A percentile compares a stretch with the other conserved stretches of the same genome.
These are phyloP conservation scores for Conus ventricosus DNA, from an alignment of 1,140 invertebrate genomes.

Conservation along the genomic window DNA sequence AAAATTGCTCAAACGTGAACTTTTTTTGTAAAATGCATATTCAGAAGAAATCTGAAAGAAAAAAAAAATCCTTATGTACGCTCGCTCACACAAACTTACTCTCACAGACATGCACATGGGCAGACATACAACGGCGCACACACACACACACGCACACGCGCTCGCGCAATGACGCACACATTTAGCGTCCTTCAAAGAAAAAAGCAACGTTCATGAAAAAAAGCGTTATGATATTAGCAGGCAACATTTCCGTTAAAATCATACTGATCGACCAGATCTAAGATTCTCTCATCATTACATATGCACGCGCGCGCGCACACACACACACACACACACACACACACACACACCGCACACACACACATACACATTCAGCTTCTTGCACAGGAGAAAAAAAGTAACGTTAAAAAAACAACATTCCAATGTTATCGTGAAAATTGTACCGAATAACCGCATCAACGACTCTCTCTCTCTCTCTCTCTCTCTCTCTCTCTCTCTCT, in stretches of 20 bases:
- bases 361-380: background rate
- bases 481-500: background rate
- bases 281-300: too few relatives aligned
- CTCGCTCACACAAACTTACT: background rate
- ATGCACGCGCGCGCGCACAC: background rate
- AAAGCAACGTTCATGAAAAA: too few relatives aligned
- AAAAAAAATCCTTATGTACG: background rate
- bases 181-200: too few relatives aligned
- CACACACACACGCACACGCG: background rate
- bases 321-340: constrained; percentile 26
- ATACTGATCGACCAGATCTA: too few relatives aligned
- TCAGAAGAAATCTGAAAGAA: too few relatives aligned
- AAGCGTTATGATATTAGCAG: too few relatives aligned
- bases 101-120: background rate
- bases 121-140: constrained; percentile 14
- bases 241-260: too few relatives aligned
- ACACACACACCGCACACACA: constrained; percentile 6
- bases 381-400: background rate
- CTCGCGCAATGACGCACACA: background rate
- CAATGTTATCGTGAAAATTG: too few relatives aligned
- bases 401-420: too few relatives aligned
- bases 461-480: background rate
- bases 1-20: too few relatives aligned
- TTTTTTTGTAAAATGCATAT: too few relatives aligned
- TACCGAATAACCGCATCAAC: too few relatives aligned